Base-by-base conservation (phyloP, 2,113 vertebrate species). In the Sprattus sprattus region DNA sequence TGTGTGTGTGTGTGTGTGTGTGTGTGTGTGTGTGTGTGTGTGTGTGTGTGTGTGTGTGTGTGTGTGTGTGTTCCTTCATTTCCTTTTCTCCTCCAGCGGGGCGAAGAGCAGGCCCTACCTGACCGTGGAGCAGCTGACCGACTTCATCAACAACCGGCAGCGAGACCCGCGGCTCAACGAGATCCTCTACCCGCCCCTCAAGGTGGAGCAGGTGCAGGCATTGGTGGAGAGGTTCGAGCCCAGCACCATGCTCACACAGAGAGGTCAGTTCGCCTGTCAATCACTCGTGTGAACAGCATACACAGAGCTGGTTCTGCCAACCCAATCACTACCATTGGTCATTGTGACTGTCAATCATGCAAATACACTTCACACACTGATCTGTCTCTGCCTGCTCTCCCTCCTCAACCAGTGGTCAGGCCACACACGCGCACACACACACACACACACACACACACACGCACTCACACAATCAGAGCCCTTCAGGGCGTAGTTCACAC, bases 181-280 rank as follows among this genome's bases (percentile, higher is more conserved):
- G 96, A 99, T 99, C 81, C 97, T 99, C 82, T 99, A 98, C 90
- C 98, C 98, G 5, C 98, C 97, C 0, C 94, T 99, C 90, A 99
- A 99, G 90, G 95, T 97, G 39, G 97, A 97, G 13, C 98, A 99
- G 94, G 98, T 99, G 88, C 98, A 99, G 91, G 91, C 94, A 60
- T 93, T 99, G 93, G 96, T 99, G 92, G 98, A 99, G 93, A 99
- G 99, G 90, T 99, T 98, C 6, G 98, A 99, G 89, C 96, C 96
- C 44, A 97, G 97, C 84, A 91, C 83, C 71, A 94, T 92, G 54
- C 93, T 99, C 18, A 96, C 95, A 81, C 95, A 95, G 91, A 98
- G 96, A 97, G 98, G 98, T 99, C 91, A 95, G 97, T 95, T 39
- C 10, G 84, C 46, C 87, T 80, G 57, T 54, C 52, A 54, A 54